Percentiles rank a stretch among this genome's conserved stretches.
Conservation (phyloP, 2,113 vertebrate genomes). For the Petromus typicus region DNA sequence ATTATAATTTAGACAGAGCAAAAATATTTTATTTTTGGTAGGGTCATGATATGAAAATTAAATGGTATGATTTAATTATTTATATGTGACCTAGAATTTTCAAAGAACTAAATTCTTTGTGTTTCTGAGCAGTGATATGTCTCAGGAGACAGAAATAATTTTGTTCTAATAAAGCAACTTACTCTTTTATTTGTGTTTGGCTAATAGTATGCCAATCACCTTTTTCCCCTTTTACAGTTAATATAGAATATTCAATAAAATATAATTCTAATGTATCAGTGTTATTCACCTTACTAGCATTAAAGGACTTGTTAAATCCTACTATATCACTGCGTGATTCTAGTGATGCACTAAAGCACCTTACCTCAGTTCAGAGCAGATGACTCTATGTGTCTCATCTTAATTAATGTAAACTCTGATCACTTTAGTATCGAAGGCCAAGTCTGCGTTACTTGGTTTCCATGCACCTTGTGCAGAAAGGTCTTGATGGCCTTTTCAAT, state of each 20-base stretch:
- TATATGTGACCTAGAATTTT: background rate
- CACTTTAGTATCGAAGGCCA: background rate
- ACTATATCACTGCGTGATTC: background rate
- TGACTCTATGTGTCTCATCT: background rate
- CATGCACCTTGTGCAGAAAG: background rate
- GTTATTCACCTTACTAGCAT: background rate
- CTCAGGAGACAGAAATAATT: background rate
- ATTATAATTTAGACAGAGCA: background rate
- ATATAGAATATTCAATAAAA: background rate
- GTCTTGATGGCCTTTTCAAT: background rate
- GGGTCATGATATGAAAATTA: background rate
- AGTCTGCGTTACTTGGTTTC: background rate
- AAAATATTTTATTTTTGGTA: constrained; percentile 9
- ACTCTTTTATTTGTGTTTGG: background rate
- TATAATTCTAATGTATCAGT: background rate
- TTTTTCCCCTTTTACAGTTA: background rate
- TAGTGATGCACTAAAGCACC: background rate
- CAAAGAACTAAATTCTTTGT: background rate
- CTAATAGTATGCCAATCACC: background rate
- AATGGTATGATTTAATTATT: background rate
- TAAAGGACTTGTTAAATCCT: background rate
- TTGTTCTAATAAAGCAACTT: background rate
- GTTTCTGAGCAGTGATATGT: background rate
- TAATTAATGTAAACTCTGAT: background rate
- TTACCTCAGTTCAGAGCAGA: background rate